These are phyloP conservation scores for Spatulosminthurus flaviceps DNA, from an alignment of 2,888 invertebrate genomes.

Conservation along the genomic window DNA sequence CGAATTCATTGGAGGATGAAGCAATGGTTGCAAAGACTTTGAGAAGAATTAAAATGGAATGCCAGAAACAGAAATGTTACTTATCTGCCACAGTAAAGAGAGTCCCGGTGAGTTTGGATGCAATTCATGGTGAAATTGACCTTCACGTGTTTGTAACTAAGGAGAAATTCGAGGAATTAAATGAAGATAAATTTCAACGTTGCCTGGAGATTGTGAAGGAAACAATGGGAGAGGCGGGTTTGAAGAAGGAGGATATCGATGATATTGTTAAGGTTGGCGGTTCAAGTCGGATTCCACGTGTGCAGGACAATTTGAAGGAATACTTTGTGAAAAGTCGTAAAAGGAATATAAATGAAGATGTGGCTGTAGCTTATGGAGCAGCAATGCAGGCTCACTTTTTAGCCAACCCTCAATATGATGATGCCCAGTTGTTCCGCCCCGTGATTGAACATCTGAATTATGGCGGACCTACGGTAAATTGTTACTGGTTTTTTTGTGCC, in stretches of 20 bases:
- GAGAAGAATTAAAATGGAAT: no score
- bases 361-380: background rate
- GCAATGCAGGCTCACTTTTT: no score
- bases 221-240: background rate
- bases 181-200: background rate
- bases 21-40: background rate
- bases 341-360: background rate
- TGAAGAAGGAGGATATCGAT: background rate
- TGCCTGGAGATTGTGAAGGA: background rate
- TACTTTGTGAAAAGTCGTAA: background rate
- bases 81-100: background rate
- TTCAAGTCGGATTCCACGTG: background rate
- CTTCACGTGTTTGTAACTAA: no score
- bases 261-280: background rate
- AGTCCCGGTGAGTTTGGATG: background rate
- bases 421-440: no score
- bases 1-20: background rate
- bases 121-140: background rate
- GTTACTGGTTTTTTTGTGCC: no score
- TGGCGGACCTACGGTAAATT: no score
- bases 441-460: no score
- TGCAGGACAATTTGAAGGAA: background rate
- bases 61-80: no score
- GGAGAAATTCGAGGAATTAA: background rate
- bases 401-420: no score